phyloP scores from a whole-genome alignment of 2,888 invertebrate species.

The Melieria omissa region DNA sequence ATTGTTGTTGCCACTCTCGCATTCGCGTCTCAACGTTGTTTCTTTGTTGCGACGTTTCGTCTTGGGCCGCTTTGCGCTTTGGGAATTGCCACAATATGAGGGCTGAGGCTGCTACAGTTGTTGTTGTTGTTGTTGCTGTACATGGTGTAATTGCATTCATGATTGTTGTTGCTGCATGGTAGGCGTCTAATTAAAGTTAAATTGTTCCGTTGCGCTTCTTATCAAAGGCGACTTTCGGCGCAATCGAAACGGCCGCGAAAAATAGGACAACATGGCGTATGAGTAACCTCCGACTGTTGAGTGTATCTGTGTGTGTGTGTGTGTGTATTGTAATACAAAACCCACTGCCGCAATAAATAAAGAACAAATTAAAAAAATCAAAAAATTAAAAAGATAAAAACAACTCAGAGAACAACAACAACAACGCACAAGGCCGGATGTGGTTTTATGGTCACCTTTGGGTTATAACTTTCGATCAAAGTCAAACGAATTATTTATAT shows the following conservation, averaged over 20 bases:
- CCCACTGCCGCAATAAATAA: too few species aligned
- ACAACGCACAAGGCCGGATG: constrained; percentile 52
- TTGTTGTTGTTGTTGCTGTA: neutral
- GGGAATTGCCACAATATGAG: neutral
- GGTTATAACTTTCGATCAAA: constrained; percentile 24
- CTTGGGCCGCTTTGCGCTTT: neutral
- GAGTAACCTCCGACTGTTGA: too few species aligned
- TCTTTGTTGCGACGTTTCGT: neutral
- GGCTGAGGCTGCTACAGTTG: neutral
- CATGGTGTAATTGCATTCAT: too few species aligned
- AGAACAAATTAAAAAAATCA: neutral
- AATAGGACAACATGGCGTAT: too few species aligned
- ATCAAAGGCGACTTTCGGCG: too few species aligned
- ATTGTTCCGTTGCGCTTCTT: constrained; percentile 2
- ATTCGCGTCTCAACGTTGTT: neutral
- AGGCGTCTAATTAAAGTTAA: constrained; percentile 26
- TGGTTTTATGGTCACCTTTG: constrained; percentile 49
- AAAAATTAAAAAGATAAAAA: constrained; percentile 2
- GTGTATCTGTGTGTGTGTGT: too few species aligned
- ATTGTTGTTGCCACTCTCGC: neutral
- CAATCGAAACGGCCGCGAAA: too few species aligned
- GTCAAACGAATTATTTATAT: constrained; percentile 26
- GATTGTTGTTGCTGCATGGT: constrained; percentile 9
- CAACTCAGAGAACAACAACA: constrained; percentile 11
- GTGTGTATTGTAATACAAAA: too few species aligned